Percentiles rank a stretch among this genome's conserved stretches.
These are phyloP conservation scores for Homarus gammarus DNA, from an alignment of 2,888 invertebrate species.

Conservation along the genomic window DNA sequence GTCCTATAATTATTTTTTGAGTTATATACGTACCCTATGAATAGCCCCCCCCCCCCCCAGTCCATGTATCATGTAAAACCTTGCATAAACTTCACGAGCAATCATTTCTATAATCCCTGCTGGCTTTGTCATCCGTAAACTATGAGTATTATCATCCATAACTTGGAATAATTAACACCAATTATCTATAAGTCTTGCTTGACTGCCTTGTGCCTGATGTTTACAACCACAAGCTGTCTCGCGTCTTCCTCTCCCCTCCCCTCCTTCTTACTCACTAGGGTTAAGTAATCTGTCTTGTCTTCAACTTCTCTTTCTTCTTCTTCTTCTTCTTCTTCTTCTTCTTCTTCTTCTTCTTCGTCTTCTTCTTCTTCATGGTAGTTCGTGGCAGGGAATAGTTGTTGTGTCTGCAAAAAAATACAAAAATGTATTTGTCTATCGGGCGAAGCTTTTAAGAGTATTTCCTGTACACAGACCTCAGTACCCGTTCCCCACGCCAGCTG, in stretches of 20 bases:
- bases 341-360: not conserved
- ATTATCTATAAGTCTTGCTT: not conserved
- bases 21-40: no score
- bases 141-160: not conserved
- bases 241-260: not conserved
- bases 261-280: not conserved
- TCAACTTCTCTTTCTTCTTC: not conserved
- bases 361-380: no score
- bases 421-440: no score
- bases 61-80: no score
- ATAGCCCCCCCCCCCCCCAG: no score
- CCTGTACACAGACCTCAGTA: not conserved
- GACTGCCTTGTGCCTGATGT: not conserved
- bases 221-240: not conserved
- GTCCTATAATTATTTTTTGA: no score
- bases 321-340: not conserved
- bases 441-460: constrained; percentile 6
- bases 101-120: not conserved
- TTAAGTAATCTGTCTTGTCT: not conserved
- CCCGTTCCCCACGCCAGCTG: not conserved
- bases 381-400: no score
- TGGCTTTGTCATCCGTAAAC: not conserved
- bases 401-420: no score
- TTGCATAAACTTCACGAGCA: not conserved
- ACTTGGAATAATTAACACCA: not conserved